Conservation (phyloP, 2,797 vertebrate species). For the Megalops cyprinoides region DNA sequence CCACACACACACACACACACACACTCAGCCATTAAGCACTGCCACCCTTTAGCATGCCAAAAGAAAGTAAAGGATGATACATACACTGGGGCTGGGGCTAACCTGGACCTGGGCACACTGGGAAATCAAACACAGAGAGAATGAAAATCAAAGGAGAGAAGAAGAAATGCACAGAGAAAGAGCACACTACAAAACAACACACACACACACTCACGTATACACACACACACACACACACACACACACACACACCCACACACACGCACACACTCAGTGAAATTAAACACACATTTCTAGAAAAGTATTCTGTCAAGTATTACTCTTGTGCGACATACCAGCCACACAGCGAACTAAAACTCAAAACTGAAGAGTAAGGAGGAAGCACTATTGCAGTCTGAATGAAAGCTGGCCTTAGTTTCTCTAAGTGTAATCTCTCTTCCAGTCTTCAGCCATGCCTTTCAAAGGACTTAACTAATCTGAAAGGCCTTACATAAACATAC, state of each 20-base stretch:
- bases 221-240: not conserved
- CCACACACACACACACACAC: not conserved
- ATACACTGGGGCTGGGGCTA: slow-evolving; percentile 17
- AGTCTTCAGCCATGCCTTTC: too few species aligned
- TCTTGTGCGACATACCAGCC: too few species aligned
- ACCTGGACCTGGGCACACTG: slow-evolving; percentile 21
- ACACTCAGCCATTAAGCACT: not conserved
- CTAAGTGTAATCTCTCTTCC: too few species aligned
- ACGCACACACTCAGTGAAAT: not conserved
- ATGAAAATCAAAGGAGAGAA: not conserved
- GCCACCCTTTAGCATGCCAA: slow-evolving; percentile 2
- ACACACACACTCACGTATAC: not conserved
- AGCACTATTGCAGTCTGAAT: too few species aligned
- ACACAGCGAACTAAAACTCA: too few species aligned
- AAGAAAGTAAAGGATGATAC: slow-evolving; percentile 7
- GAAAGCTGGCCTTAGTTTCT: too few species aligned
- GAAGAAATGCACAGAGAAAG: not conserved
- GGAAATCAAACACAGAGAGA: slow-evolving; percentile 15
- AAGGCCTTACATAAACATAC: too few species aligned
- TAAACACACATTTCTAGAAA: too few species aligned
- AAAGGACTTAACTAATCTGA: too few species aligned
- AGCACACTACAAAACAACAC: not conserved
- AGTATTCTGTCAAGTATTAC: too few species aligned
- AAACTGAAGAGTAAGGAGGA: too few species aligned
- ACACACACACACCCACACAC: not conserved